Evolutionary conservation across 2,888 invertebrate species (phyloP), one percentile per base, ranked within the genome.

Genomic region (Scelioninae gen. 1): DNA sequence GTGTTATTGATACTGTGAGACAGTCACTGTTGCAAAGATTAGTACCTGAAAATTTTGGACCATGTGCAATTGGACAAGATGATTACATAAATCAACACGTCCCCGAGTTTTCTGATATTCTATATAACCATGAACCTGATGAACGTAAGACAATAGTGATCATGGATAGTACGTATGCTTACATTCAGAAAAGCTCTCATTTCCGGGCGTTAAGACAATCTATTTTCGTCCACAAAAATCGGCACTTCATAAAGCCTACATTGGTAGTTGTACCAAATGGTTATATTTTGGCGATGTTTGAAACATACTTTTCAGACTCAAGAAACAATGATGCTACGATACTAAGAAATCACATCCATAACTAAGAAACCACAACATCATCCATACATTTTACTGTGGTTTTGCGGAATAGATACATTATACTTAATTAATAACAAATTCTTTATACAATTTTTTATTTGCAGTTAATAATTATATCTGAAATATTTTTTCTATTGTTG

Each of bases 211-310:
- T 75, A 16, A 51, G 63, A 47, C 63, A 75, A 13, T 74, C 68
- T 13, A 74, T 65, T 29, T 65, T 38, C 43, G 5, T 65, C 34
- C 77, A 82, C 16, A 82, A 82, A 69, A 10, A 43, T 43, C 15
- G 62, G 0, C 62, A 77, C 13, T 29, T 72, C 5, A 5, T 77
- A 5, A 77, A 82, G 60, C 82, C 77, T 34, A 53, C 77, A 13
- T 40, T 82, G 23, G 40, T 78, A 0, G 82, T 82, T 40, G 77
- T 69, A 1, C 72, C 72, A 34, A 63, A 82, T 62, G 72, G 77
- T 29, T 60, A 43, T n/a, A 47, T 62, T 62, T n/a, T 62, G 13
- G 60, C 60, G n/a, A n/a, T n/a, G n/a, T n/a, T n/a, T n/a, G n/a
- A n/a, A n/a, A n/a, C n/a, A n/a, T n/a, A n/a, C n/a, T 7, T 60